Evolutionary conservation across 2,113 vertebrate species (phyloP).

Genomic region (Xiphophorus couchianus): DNA sequence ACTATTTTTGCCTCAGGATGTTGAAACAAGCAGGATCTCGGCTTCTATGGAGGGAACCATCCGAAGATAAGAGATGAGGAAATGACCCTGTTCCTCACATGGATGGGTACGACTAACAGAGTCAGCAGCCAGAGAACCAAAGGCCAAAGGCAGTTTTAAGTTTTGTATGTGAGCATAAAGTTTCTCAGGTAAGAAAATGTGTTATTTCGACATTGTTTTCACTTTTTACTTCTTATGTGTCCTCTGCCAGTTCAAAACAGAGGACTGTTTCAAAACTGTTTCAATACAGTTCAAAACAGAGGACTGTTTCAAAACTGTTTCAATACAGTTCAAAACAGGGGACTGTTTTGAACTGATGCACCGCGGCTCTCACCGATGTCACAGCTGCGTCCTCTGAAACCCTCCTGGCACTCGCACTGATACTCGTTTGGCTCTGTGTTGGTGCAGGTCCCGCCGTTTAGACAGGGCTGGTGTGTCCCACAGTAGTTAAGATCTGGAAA

Average conservation of each 20-base stretch:
- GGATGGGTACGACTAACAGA: too few species aligned
- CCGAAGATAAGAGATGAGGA: not conserved
- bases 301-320: too few species aligned
- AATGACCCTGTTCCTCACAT: not conserved
- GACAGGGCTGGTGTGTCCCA: slow-evolving; percentile 83
- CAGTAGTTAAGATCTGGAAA: slow-evolving; percentile 84
- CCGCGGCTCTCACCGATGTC: slow-evolving; percentile 77
- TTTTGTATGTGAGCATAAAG: not conserved
- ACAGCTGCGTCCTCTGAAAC: slow-evolving; percentile 82
- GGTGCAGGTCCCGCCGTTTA: slow-evolving; percentile 81
- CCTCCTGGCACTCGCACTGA: slow-evolving; percentile 82
- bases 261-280: too few species aligned
- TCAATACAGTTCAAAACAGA: not conserved
- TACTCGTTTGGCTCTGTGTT: slow-evolving; percentile 86
- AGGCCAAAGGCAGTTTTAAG: not conserved
- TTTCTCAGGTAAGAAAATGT: not conserved
- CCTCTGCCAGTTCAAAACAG: not conserved
- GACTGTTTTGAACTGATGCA: not conserved
- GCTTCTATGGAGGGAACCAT: not conserved
- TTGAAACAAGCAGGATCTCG: too few species aligned
- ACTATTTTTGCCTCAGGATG: too few species aligned
- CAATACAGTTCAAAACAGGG: too few species aligned
- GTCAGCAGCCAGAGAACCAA: not conserved
- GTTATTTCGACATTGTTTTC: not conserved
- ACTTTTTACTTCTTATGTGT: not conserved